Evolutionary conservation across 2,113 vertebrate species (phyloP).

Genomic region (Grammomys surdaster): DNA sequence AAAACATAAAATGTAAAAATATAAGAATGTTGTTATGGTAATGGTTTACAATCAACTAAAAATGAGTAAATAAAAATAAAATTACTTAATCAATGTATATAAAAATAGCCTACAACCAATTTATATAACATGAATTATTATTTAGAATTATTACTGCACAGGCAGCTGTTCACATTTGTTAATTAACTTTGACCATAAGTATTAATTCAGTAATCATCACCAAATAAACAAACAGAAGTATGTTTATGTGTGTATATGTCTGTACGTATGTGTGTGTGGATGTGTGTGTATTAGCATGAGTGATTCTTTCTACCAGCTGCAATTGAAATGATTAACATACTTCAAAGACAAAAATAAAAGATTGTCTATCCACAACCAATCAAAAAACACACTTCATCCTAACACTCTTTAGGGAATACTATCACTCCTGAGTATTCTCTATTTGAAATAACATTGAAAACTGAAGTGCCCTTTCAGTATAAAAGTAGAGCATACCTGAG

Average conservation of each 20-base stretch:
- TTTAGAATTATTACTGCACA: neutral
- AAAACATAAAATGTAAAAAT: neutral
- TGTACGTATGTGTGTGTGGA: neutral
- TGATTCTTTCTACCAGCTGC: neutral
- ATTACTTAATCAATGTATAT: neutral
- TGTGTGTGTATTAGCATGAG: neutral
- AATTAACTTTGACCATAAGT: neutral
- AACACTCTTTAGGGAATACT: slow-evolving; percentile 78
- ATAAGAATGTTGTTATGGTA: neutral
- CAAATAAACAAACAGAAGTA: neutral
- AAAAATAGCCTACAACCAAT: neutral
- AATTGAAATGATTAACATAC: slow-evolving; percentile 2
- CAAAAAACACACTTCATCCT: slow-evolving; percentile 70
- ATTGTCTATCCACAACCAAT: slow-evolving; percentile 2
- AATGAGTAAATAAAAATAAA: neutral
- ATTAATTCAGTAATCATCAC: neutral
- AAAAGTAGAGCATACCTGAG: slow-evolving; percentile 40
- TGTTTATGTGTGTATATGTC: neutral
- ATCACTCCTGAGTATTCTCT: slow-evolving; percentile 70
- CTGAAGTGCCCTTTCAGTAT: slow-evolving; percentile 65
- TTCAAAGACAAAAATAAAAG: slow-evolving; percentile 31
- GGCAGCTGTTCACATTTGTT: neutral
- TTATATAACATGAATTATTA: neutral
- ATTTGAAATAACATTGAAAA: slow-evolving; percentile 80
- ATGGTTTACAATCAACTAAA: neutral